Conservation (phyloP, 2,888 invertebrate species). For the Cataglyphis albicans region DNA sequence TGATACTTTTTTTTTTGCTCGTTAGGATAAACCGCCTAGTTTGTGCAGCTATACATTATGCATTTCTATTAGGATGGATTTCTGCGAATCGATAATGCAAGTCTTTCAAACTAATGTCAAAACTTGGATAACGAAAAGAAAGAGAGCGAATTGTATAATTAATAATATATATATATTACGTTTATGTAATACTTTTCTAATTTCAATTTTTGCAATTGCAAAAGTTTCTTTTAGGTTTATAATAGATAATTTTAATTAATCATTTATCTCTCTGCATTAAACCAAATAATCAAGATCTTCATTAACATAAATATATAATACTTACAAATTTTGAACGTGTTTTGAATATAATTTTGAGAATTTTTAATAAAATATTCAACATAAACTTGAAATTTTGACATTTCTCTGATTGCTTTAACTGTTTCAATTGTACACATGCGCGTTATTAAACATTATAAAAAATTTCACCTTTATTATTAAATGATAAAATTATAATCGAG, state of each 20-base stretch:
- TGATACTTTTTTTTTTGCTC: conserved; percentile 51
- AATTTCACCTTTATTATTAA: not conserved
- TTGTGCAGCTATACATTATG: conserved; percentile 18
- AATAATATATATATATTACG: not conserved
- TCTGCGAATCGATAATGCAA: conserved; percentile 19
- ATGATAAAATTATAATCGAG: not conserved
- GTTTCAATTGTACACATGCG: not conserved
- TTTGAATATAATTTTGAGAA: not conserved
- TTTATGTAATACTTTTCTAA: not conserved
- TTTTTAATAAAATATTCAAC: not conserved
- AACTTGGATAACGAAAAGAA: not conserved
- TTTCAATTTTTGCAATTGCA: not conserved
- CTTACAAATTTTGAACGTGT: not conserved
- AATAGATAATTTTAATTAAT: not conserved
- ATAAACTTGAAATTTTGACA: not conserved
- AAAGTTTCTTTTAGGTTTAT: not conserved
- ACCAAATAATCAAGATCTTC: not conserved
- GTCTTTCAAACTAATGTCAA: not conserved
- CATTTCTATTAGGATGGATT: conserved; percentile 24
- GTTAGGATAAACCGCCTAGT: conserved; percentile 4
- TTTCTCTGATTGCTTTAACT: not conserved
- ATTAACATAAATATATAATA: not conserved
- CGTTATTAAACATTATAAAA: not conserved
- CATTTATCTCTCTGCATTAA: not conserved
- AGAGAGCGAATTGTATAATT: not conserved